These are phyloP conservation scores for Tichodroma muraria DNA, from an alignment of 2,113 vertebrate species.

Conservation along the genomic window DNA sequence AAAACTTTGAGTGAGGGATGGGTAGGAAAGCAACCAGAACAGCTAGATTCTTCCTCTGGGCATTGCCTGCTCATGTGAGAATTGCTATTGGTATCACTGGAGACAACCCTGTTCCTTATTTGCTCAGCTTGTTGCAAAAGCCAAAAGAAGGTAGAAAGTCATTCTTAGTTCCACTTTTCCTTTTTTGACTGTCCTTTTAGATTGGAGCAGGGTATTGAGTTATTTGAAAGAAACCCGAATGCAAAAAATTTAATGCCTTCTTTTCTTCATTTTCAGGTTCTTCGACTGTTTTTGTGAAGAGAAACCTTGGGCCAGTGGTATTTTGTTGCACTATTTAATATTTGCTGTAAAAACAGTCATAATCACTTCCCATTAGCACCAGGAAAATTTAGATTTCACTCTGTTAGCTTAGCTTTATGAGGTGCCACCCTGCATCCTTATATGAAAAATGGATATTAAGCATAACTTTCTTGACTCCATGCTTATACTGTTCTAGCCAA, in stretches of 20 bases:
- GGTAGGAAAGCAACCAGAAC: not conserved
- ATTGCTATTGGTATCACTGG: not conserved
- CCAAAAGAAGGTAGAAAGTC: not conserved
- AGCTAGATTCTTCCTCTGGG: not conserved
- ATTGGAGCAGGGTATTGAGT: not conserved
- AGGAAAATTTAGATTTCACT: not conserved
- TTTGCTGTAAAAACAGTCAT: not conserved
- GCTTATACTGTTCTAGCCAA: not conserved
- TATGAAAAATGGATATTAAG: not conserved
- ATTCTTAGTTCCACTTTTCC: not conserved
- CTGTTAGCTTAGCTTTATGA: not conserved
- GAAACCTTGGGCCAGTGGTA: not conserved
- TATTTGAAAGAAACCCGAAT: not conserved
- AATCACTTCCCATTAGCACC: not conserved
- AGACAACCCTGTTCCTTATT: not conserved
- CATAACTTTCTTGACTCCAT: not conserved
- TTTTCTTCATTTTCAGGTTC: not conserved
- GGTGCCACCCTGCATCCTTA: not conserved
- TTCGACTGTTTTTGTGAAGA: not conserved
- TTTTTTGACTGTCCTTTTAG: not conserved
- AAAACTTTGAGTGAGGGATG: not conserved
- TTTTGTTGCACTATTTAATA: not conserved
- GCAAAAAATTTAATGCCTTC: not conserved
- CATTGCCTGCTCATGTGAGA: not conserved
- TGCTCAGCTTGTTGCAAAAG: not conserved